Percentiles rank a stretch among this genome's conserved stretches.
Conservation (phyloP, 2,888 invertebrate species). For the Cantharis rustica region DNA sequence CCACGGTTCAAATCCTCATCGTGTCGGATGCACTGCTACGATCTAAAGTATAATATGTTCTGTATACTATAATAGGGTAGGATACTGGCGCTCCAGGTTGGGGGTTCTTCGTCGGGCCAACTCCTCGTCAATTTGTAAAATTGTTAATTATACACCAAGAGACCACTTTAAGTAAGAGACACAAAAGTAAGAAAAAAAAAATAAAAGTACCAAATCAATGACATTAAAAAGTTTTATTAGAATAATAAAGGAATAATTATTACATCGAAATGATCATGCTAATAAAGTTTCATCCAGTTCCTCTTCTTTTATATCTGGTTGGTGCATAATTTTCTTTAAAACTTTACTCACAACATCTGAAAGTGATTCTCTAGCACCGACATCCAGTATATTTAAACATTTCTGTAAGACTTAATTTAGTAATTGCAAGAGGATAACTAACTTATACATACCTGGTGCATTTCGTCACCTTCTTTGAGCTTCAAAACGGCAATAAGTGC, state of each 20-base stretch:
- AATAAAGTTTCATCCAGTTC: constrained; percentile 91
- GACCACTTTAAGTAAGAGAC: too few species aligned
- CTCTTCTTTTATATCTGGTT: constrained; percentile 84
- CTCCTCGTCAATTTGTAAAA: too few species aligned
- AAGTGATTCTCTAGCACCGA: constrained; percentile 87
- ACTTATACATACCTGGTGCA: constrained; percentile 66
- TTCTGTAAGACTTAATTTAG: constrained; percentile 59
- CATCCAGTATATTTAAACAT: constrained; percentile 77
- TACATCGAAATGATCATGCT: constrained; percentile 63
- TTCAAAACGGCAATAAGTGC: constrained; percentile 86
- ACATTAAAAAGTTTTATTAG: neutral
- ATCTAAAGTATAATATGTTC: too few species aligned
- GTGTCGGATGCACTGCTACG: too few species aligned
- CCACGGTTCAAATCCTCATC: too few species aligned
- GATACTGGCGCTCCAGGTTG: too few species aligned
- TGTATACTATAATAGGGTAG: too few species aligned
- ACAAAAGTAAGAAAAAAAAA: too few species aligned
- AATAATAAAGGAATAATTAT: neutral
- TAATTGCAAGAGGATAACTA: neutral
- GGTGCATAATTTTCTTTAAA: constrained; percentile 75
- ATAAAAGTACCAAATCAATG: neutral
- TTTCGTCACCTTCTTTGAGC: constrained; percentile 74
- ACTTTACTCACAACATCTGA: constrained; percentile 89
- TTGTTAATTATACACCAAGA: too few species aligned
- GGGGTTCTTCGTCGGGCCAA: too few species aligned